Evolutionary conservation across 1,140 invertebrate genomes (phyloP), one percentile per base, ranked within the genome.

Genomic region (Oscheius sp.): DNA sequence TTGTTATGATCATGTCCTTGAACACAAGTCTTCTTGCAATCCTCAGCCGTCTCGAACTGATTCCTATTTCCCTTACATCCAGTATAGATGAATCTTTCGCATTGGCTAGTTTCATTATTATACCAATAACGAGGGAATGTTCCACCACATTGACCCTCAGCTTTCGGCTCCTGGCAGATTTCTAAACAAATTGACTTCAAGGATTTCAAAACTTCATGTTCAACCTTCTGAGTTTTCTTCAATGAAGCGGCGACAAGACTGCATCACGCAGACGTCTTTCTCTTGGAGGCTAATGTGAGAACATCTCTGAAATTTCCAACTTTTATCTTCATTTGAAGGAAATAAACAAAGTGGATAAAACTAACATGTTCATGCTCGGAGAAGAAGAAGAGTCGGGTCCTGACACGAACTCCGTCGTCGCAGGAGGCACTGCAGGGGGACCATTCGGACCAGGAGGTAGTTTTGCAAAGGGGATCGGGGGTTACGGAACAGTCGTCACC

Each of bases 361-460:
- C 7, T 32, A 29, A 63, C 36, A 2, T 83, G 76, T 61, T 83
- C 81, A 58, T 83, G 78, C 64, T 83, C 82, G 20, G 79, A 61
- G 64, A 80, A 83, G 68, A 78, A 83, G 72, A 83, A 84, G 3
- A 83, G 76, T 26, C 3, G 87, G 26, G 86, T 85, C 7, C 86
- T 77, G 1, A 84, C 79, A 46, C 88, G 86, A 3, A 89, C 80
- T 0, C 92, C 91, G 20, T 88, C 85, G 0, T 90, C 91, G 80
- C 92, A 91, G 45, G 90, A 88, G 3, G 89, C 88, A 75, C 91
- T 90, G 84, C 92, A 92, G 38, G 89, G 86, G 35, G 91, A 88
- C 92, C 92, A 91, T 68, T 92, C 89, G 15, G 89, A 88, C 91
- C 93, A 94, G 77, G 91, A 91, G 13, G 91, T 89, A 90, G 81